These are phyloP conservation scores for Metopia argyrocephala DNA, from an alignment of 2,888 invertebrate species.

Conservation along the genomic window DNA sequence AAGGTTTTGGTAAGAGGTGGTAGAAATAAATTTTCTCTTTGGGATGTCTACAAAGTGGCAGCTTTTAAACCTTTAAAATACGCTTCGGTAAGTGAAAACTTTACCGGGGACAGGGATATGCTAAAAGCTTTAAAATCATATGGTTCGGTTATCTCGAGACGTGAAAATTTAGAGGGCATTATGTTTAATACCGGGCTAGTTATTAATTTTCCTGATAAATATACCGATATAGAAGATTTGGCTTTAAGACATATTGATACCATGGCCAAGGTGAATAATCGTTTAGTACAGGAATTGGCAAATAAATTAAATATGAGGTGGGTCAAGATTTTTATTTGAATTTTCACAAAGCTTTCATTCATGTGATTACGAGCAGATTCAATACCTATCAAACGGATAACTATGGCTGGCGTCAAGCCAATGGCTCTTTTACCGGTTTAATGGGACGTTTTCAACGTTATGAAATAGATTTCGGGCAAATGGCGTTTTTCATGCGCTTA, in stretches of 20 bases:
- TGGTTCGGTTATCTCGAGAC: conserved; percentile 72
- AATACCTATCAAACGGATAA: conserved; percentile 77
- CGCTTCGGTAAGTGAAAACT: conserved; percentile 61
- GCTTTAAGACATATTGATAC: conserved; percentile 77
- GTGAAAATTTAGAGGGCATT: conserved; percentile 75
- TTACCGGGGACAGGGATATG: conserved; percentile 65
- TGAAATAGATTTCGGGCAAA: conserved; percentile 80
- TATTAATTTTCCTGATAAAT: conserved; percentile 76
- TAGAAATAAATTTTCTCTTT: conserved; percentile 63
- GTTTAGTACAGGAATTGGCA: conserved; percentile 74
- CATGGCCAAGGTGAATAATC: conserved; percentile 78
- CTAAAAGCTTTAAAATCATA: conserved; percentile 67
- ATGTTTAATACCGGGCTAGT: conserved; percentile 75
- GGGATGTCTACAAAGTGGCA: conserved; percentile 75
- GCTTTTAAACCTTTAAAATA: conserved; percentile 69
- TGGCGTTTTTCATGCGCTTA: conserved; percentile 80
- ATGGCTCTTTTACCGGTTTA: conserved; percentile 81
- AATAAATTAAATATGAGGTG: conserved; percentile 78
- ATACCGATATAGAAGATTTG: conserved; percentile 75
- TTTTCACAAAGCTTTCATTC: background rate
- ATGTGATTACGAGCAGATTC: conserved; percentile 66
- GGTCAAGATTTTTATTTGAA: conserved; percentile 58
- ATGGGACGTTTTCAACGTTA: conserved; percentile 81
- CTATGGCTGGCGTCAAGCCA: conserved; percentile 80
- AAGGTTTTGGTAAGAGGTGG: conserved; percentile 67